phyloP scores from a whole-genome alignment of 2,113 vertebrate genomes.

The Sakesphorus luctuosus region DNA sequence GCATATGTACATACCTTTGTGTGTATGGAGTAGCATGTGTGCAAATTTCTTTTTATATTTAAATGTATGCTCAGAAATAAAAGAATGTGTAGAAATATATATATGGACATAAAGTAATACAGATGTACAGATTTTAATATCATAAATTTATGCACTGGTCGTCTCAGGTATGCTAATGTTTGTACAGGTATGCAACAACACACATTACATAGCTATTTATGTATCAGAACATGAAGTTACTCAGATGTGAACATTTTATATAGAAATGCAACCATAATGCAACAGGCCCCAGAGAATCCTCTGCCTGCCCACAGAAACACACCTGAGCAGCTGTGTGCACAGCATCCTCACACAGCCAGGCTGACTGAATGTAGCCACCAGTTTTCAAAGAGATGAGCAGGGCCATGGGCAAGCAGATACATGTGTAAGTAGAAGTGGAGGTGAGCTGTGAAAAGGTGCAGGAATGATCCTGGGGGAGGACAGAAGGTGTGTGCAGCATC shows the following conservation, averaged over 20 bases:
- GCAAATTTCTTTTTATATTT: not conserved
- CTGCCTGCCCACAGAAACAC: not conserved
- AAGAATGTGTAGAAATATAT: not conserved
- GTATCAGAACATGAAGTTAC: not conserved
- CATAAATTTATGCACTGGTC: not conserved
- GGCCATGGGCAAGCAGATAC: not conserved
- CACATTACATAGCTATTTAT: not conserved
- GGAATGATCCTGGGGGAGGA: not conserved
- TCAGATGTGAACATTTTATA: not conserved
- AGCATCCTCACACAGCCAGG: not conserved
- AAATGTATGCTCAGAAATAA: not conserved
- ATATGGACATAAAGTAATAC: not conserved
- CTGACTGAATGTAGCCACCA: not conserved
- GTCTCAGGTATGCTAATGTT: not conserved
- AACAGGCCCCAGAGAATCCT: not conserved
- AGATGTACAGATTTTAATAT: not conserved
- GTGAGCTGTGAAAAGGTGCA: not conserved
- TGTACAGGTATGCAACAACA: not conserved
- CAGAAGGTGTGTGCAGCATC: not conserved
- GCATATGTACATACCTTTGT: not conserved
- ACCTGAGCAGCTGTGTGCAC: not conserved
- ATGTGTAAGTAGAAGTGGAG: not conserved
- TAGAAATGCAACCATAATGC: not conserved
- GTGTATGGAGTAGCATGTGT: not conserved
- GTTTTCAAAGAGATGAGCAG: not conserved